Evolutionary conservation across 2,113 vertebrate genomes (phyloP), one percentile per base, ranked within the genome.

Genomic region (Xenopus borealis): DNA sequence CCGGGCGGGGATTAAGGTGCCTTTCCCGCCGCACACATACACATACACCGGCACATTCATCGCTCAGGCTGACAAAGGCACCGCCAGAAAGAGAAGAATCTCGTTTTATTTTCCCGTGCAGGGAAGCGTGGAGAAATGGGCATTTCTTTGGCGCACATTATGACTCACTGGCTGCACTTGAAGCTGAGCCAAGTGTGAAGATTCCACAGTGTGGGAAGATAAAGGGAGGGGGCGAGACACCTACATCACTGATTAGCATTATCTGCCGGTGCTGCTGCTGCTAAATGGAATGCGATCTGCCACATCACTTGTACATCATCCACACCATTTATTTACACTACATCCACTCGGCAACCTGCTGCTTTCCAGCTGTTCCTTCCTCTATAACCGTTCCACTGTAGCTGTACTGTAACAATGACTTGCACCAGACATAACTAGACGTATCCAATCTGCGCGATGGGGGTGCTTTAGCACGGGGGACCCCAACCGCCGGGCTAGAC

Each of bases 1-100:
- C 88, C 88, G 86, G 75, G 87, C 79, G 91, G 92, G 92, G 92
- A 92, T 93, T 95, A 92, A 94, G 93, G 91, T 93, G 86, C 85
- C 86, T 86, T 91, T 3, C 85, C 92, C 91, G 23, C 23, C 23
- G 78, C 81, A 18, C 11, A 93, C 92, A 91, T 88, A 93, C 85
- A 72, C 88, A 86, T 88, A 3, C 3, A 86, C 87, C 90, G 85
- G 88, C 83, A 87, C 87, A 27, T n/a, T n/a, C n/a, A n/a, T n/a
- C n/a, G n/a, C n/a, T n/a, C 67, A 81, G 71, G 85, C 81, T 79
- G 83, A 85, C 84, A 87, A 86, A 86, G 83, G 86, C 78, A 47
- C 84, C 81, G 86, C 88, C 85, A 81, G 88, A 82, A 86, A 85
- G 80, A 82, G 82, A 87, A 88, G 85, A 84, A 83, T 81, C 85